Evolutionary conservation across 2,113 vertebrate species (phyloP), one percentile per base, ranked within the genome.

Genomic region (Hemicordylus capensis): DNA sequence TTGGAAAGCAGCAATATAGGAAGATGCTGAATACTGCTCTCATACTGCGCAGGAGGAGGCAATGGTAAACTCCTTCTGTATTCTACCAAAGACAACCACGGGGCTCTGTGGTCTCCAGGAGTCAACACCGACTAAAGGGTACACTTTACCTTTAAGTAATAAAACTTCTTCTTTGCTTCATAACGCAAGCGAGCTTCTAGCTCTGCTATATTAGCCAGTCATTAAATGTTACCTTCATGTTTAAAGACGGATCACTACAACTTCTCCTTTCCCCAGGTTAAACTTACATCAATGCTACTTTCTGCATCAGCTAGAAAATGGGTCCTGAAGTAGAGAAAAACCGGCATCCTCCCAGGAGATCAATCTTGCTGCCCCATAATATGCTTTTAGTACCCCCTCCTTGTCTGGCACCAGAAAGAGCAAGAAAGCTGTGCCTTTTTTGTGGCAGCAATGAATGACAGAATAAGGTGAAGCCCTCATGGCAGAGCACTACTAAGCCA

Each of bases 391-490:
- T 22, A 2, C 39, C 0, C 39, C 48, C 9, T 59, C 42, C 34
- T 72, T 17, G 7, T 9, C 15, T 37, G 54, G 37, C 0, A 0
- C 7, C 81, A 56, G 12, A 58, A 15, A n/a, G 31, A 61, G 28
- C 34, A 9, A 70, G 42, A 79, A 46, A 83, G 24, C 19, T 4
- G 26, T 58, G 14, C 17, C 44, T 37, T n/a, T 31, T 59, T 34
- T 9, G 34, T 0, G 0, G 9, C 31, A 24, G 2, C 6, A 56
- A 1, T 67, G 22, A 56, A 39, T 1, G 4, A n/a, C 12, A 46
- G 56, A n/a, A 51, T 34, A 0, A 63, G 4, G 20, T 0, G 1
- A 80, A 39, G n/a, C 63, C 64, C n/a, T 70, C 34, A 28, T 0
- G 39, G 37, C 63, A 54, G 3, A 87, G n/a, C 73, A 78, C n/a